Conservation (phyloP, 2,888 invertebrate genomes). For the Cordilura impudica region DNA sequence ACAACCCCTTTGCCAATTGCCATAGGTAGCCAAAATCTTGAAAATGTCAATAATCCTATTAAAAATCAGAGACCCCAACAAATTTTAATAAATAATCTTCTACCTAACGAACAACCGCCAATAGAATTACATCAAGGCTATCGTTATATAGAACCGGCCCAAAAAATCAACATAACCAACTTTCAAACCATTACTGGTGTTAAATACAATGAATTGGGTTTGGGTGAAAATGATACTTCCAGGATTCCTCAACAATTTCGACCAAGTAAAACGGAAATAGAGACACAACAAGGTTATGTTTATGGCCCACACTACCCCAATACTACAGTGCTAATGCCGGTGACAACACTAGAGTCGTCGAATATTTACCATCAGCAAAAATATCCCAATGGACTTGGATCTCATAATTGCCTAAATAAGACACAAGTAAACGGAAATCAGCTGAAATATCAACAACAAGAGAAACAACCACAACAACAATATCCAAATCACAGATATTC, state of each 20-base stretch:
- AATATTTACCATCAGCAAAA: background rate
- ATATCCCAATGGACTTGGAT: background rate
- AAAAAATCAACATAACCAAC: background rate
- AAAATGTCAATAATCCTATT: background rate
- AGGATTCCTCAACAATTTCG: background rate
- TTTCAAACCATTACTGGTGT: constrained; percentile 4
- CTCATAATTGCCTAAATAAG: background rate
- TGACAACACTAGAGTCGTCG: background rate
- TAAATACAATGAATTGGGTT: constrained; percentile 33
- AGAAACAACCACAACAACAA: background rate
- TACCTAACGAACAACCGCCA: background rate
- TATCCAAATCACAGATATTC: background rate
- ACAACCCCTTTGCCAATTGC: background rate
- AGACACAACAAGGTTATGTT: constrained; percentile 11
- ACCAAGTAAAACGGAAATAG: constrained; percentile 5
- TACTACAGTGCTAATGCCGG: constrained; percentile 1
- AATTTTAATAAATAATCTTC: background rate
- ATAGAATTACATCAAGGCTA: constrained; percentile 31
- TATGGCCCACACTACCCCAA: background rate
- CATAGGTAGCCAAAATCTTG: background rate
- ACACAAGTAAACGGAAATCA: too few species aligned
- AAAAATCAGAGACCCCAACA: background rate
- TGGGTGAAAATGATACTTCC: background rate
- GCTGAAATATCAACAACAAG: background rate
- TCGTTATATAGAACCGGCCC: constrained; percentile 30